A percentile compares a stretch with the other conserved stretches of the same genome.
These are phyloP conservation scores for Diplolepis rosae DNA, from an alignment of 2,888 invertebrate species.

Conservation along the genomic window DNA sequence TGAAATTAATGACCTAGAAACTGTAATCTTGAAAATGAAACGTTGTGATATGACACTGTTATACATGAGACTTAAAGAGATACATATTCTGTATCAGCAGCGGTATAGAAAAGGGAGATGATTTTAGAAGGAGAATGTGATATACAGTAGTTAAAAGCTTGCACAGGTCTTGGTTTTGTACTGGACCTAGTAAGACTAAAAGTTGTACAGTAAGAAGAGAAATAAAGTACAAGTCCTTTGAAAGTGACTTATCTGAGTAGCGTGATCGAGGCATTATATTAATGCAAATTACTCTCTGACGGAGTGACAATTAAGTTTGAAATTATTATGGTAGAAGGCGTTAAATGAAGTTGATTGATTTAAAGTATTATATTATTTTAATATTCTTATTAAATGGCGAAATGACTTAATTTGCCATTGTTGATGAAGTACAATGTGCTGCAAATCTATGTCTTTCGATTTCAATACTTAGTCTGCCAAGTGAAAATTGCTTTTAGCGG, in stretches of 20 bases:
- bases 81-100: background rate
- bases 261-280: background rate
- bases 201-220: background rate
- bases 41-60: slow-evolving; percentile 19
- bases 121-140: slow-evolving; percentile 5
- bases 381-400: background rate
- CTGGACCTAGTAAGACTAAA: background rate
- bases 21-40: slow-evolving; percentile 14
- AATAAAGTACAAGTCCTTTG: background rate
- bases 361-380: background rate
- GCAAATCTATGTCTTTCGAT: background rate
- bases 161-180: background rate
- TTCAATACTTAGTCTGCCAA: background rate
- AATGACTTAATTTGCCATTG: background rate
- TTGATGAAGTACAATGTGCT: background rate
- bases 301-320: background rate
- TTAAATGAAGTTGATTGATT: background rate
- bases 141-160: slow-evolving; percentile 7
- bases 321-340: background rate
- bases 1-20: background rate
- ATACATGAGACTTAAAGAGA: slow-evolving; percentile 1
- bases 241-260: slow-evolving; percentile 1
- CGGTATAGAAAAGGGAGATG: background rate
- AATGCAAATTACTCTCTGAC: background rate
- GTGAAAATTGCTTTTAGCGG: background rate